Conservation (phyloP, 30 jellyfish, hydroid and myxozoan genomes). For the Chrysaora quinquecirrha region DNA sequence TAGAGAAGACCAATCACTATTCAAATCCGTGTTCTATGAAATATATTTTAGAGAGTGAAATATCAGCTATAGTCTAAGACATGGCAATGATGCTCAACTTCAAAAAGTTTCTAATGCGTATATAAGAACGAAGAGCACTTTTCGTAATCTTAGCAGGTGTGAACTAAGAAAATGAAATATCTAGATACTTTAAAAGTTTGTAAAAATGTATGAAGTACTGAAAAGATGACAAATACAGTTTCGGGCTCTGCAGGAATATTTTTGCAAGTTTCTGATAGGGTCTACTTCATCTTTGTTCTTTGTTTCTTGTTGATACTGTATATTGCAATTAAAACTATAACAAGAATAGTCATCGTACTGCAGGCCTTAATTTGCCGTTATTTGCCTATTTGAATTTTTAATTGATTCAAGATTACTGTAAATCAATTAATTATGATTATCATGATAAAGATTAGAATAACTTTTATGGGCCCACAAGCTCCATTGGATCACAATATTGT, state of each 20-base stretch:
- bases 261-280: conserved; percentile 1
- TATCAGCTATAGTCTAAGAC: not conserved
- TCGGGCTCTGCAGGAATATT: not conserved
- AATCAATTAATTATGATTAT: no score
- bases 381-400: no score
- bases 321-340: not conserved
- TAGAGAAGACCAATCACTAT: not conserved
- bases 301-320: not conserved
- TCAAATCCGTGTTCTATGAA: not conserved
- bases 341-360: not conserved
- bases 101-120: not conserved
- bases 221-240: no score
- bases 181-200: not conserved
- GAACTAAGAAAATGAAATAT: not conserved
- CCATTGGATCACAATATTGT: no score
- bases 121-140: not conserved
- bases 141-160: not conserved
- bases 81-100: not conserved
- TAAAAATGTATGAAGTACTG: not conserved
- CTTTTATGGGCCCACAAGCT: no score
- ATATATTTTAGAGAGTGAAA: not conserved
- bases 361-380: not conserved
- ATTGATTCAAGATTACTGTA: no score
- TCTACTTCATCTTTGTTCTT: not conserved
- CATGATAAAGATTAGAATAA: no score